Conservation (phyloP, 1,140 invertebrate genomes). For the Meloidogyne chitwoodi region DNA sequence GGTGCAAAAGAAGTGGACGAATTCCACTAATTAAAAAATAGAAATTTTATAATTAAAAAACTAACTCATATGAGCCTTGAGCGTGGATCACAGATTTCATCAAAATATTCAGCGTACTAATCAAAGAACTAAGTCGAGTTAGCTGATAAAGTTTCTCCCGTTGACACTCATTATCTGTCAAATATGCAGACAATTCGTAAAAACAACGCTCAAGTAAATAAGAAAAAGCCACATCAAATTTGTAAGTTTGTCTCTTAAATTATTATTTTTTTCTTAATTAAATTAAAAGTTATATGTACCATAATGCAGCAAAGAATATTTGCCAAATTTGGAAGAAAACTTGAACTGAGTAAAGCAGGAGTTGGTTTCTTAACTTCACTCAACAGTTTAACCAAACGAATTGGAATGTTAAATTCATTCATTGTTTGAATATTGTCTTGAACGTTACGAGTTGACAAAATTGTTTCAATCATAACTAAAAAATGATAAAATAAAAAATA, state of each 20-base stretch:
- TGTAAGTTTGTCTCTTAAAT: background rate
- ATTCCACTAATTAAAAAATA: slow-evolving; percentile 3
- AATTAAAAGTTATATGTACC: slow-evolving; percentile 16
- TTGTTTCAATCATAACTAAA: slow-evolving; percentile 31
- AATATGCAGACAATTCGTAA: background rate
- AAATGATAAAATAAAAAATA: slow-evolving; percentile 3
- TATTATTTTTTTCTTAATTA: background rate
- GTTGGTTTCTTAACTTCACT: slow-evolving; percentile 15
- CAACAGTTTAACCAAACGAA: slow-evolving; percentile 23
- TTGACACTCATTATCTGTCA: background rate
- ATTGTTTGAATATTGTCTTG: slow-evolving; percentile 34
- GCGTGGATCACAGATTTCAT: background rate
- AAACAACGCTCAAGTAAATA: background rate
- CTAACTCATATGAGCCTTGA: background rate
- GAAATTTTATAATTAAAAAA: background rate
- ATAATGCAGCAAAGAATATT: slow-evolving; percentile 40
- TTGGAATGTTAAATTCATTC: slow-evolving; percentile 24
- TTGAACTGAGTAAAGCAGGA: slow-evolving; percentile 35
- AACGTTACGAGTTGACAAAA: slow-evolving; percentile 33
- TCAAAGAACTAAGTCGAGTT: slow-evolving; percentile 11
- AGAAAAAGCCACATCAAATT: background rate
- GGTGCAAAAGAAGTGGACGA: slow-evolving; percentile 19
- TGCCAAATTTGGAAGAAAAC: slow-evolving; percentile 29
- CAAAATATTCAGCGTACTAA: slow-evolving; percentile 11
- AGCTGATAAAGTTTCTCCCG: background rate